Percentiles rank a stretch among this genome's conserved stretches.
Evolutionary conservation across 1,140 invertebrate species (phyloP).

Genomic region (Bicyclus anynana): DNA sequence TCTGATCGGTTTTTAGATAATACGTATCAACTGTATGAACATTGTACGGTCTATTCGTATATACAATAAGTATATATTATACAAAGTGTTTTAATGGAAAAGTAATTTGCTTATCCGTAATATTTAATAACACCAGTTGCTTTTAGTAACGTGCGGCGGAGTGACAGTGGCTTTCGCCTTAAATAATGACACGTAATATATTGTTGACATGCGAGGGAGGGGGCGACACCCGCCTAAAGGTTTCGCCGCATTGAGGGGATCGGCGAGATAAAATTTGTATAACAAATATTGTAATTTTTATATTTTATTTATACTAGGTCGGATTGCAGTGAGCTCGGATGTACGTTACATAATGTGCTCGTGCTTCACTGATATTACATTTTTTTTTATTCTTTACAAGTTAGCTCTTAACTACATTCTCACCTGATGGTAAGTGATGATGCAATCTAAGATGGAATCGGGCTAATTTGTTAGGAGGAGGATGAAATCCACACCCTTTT

Average conservation of each 20-base stretch:
- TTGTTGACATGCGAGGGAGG: conserved; percentile 29
- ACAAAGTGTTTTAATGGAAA: conserved; percentile 3
- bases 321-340: no score
- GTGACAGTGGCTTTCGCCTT: conserved; percentile 23
- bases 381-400: no score
- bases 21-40: no score
- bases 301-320: background rate
- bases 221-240: background rate
- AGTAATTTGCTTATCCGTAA: conserved; percentile 15
- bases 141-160: conserved; percentile 31
- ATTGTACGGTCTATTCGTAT: no score
- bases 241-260: background rate
- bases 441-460: no score
- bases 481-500: no score
- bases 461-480: no score
- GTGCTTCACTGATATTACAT: no score
- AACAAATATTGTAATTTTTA: background rate
- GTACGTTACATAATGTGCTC: no score
- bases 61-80: background rate
- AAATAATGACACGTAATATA: conserved; percentile 36
- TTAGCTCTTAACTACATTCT: no score
- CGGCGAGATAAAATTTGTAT: background rate
- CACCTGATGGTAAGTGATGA: no score
- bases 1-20: no score
- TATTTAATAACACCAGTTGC: conserved; percentile 29